phyloP scores from a whole-genome alignment of 2,113 vertebrate genomes.

The Forbesichthys agassizii region DNA sequence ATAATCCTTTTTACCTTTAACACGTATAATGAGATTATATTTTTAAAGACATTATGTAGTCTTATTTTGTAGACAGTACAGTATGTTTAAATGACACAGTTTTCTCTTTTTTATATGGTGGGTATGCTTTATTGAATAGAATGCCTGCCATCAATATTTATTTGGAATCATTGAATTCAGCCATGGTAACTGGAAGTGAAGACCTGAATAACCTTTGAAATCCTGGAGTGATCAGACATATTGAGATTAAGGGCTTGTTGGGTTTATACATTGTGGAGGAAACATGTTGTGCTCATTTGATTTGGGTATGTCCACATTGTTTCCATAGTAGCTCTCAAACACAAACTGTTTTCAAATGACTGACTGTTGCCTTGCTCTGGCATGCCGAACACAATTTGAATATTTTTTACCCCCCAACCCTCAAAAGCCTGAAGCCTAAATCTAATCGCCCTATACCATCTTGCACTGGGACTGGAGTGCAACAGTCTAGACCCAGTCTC shows the following conservation, averaged over 20 bases:
- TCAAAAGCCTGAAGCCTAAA: conserved; percentile 13
- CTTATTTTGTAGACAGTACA: background rate
- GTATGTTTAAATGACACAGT: conserved; percentile 14
- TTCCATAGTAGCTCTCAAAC: conserved; percentile 48
- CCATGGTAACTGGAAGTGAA: conserved; percentile 5
- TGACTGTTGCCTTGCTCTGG: conserved; percentile 49
- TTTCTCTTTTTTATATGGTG: conserved; percentile 11
- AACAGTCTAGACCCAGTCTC: conserved; percentile 62
- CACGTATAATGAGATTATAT: conserved; percentile 76
- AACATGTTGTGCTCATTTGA: conserved; percentile 45
- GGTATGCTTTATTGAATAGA: conserved; percentile 24
- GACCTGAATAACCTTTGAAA: conserved; percentile 17
- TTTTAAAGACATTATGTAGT: conserved; percentile 49
- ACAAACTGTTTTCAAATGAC: conserved; percentile 45
- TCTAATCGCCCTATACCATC: conserved; percentile 29
- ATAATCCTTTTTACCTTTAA: conserved; percentile 67
- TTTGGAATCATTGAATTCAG: conserved; percentile 13
- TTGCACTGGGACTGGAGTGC: conserved; percentile 48
- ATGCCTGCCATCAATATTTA: conserved; percentile 17
- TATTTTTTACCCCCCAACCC: conserved; percentile 46
- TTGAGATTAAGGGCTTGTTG: conserved; percentile 58
- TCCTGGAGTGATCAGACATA: conserved; percentile 45
- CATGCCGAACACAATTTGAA: conserved; percentile 50
- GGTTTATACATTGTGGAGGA: conserved; percentile 31
- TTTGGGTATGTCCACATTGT: conserved; percentile 38